Percentiles rank a stretch among this genome's conserved stretches.
Conservation (phyloP, 2,113 vertebrate genomes). For the Vidua macroura region DNA sequence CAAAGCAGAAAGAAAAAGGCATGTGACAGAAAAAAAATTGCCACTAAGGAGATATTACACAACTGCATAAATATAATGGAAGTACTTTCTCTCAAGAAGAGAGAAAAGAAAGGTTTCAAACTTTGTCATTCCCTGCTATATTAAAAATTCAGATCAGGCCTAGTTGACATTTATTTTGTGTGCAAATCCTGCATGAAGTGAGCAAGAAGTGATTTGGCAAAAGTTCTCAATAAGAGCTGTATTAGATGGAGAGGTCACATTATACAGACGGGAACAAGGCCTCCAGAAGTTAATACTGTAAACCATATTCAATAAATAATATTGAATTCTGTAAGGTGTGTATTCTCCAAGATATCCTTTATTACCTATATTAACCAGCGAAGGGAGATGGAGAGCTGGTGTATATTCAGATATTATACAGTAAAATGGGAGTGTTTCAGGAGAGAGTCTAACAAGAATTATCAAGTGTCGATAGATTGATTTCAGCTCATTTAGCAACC, state of each 20-base stretch:
- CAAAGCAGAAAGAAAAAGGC: neutral
- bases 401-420: neutral
- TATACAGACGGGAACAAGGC: neutral
- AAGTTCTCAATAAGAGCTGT: neutral
- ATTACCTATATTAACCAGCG: neutral
- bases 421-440: neutral
- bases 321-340: neutral
- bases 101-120: neutral
- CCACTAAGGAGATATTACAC: neutral
- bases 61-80: neutral
- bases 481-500: neutral
- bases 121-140: neutral
- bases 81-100: neutral
- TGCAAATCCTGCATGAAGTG: neutral
- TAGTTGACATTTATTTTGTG: neutral
- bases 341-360: neutral
- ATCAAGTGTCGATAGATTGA: neutral
- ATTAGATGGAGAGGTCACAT: neutral
- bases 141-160: neutral
- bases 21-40: neutral
- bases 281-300: neutral
- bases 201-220: neutral
- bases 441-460: neutral
- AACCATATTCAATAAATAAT: neutral
- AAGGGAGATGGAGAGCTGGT: neutral